Evolutionary conservation across 2,797 vertebrate species (phyloP), one percentile per base, ranked within the genome.

Genomic region (Holocentrus rufus): DNA sequence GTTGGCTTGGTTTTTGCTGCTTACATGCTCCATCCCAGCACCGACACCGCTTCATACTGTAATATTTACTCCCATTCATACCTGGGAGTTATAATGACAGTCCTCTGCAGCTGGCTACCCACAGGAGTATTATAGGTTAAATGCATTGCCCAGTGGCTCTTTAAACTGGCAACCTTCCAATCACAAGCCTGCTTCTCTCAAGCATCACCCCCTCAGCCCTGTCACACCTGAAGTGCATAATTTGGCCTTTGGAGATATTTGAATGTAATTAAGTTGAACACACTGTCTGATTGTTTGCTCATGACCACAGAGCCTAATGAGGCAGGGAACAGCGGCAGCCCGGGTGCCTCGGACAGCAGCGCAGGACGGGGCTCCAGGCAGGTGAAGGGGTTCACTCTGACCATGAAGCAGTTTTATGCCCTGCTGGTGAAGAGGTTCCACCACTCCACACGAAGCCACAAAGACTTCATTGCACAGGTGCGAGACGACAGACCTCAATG

Each of bases 391-490:
- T 3, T 8, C 31, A 0, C 17, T 14, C 89, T 92, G 72, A 62
- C 68, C 31, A 8, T 88, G 46, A 97, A 98, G 82, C 97, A 99
- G 72, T 93, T 97, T 74, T 92, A 94, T 8, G 98, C 97, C 0
- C 92, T 98, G 83, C 88, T 99, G 17, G 91, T 96, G 74, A 99
- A 99, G 89, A 91, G 97, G 44, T 94, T 97, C 64, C 94, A 96
- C 46, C 97, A 95, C 0, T 79, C 96, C 0, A 88, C 79, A 6
- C 95, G 97, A 69, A 98, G 96, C 91, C 80, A 82, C 66, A 97
- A 96, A 80, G 97, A 98, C 88, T 98, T 99, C 89, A 78, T 99
- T 65, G 96, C 97, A 1, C 98, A 99, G 96, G 97, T 98, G 93
- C 1, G 0, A 23, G 1, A 42, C 53, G 27, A 27, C 25, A 58